Evolutionary conservation across 2,113 vertebrate genomes (phyloP), one percentile per base, ranked within the genome.

Genomic region (Epinephelus fuscoguttatus): DNA sequence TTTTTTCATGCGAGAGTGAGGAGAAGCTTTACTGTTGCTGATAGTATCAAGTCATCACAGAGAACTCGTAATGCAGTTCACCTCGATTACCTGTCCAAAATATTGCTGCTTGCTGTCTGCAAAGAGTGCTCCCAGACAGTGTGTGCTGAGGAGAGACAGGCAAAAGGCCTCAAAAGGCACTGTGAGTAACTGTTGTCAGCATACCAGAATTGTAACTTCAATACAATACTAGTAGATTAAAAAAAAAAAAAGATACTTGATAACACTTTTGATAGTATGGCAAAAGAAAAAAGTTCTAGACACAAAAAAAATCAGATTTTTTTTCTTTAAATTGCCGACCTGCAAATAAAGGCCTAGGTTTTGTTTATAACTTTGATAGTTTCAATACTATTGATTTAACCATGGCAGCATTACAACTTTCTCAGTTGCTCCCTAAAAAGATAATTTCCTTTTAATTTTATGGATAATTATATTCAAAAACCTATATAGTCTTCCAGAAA

Each of bases 61-160:
- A 76, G 45, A 42, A 27, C 59, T 52, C 59, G 60, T 85, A 71
- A 84, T 67, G 64, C 60, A 66, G 40, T 71, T 82, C 61, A 70
- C 66, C 80, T 90, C 73, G 60, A 83, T 88, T 91, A 89, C 75
- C 66, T 69, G 63, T 59, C 52, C 63, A 75, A 79, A 84, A 75
- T 25, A 78, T 33, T 55, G 55, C 68, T 18, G 49, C 72, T 56
- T 42, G 60, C 64, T 42, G n/a, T 27, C 59, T 0, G 52, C 61
- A 55, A n/a, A 59, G n/a, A 72, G 33, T 21, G 70, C 23, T 49
- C 21, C 50, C 11, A 0, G 33, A 69, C 37, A 63, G n/a, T 69
- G 21, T 67, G n/a, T 25, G 30, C 74, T 63, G 30, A 3, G 33
- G 33, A 33, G 6, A 66, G 6, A 60, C 50, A 49, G 30, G 52